These are phyloP conservation scores for Cuculus canorus DNA, from an alignment of 2,797 vertebrate species.

Conservation along the genomic window DNA sequence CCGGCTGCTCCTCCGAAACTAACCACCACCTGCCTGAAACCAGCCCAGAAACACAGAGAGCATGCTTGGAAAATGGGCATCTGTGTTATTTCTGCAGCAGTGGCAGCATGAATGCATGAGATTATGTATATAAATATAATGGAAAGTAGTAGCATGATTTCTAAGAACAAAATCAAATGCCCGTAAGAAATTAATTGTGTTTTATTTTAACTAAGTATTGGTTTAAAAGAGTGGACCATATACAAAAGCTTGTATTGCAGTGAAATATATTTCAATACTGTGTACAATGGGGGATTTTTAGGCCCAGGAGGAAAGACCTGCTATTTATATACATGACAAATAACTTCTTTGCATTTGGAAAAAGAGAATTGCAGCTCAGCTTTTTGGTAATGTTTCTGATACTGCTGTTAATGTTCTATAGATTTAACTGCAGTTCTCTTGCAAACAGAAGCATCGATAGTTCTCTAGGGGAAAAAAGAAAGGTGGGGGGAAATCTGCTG, in stretches of 20 bases:
- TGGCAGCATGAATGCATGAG: neutral
- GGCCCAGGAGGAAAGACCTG: neutral
- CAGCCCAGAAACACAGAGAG: neutral
- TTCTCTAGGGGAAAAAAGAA: neutral
- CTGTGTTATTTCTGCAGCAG: neutral
- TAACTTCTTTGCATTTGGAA: constrained; percentile 2
- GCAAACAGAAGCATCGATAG: neutral
- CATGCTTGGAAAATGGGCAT: neutral
- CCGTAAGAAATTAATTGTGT: neutral
- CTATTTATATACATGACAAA: neutral
- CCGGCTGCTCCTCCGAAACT: constrained; percentile 10
- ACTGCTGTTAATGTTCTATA: neutral
- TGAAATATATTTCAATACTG: neutral
- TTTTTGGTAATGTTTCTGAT: neutral
- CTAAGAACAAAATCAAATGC: neutral
- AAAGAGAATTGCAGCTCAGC: neutral
- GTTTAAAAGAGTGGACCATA: neutral
- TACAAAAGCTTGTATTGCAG: neutral
- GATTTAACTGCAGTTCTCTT: neutral
- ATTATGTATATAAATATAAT: neutral
- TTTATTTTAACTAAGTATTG: neutral
- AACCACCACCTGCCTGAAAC: neutral
- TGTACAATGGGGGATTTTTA: neutral
- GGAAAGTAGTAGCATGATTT: neutral
- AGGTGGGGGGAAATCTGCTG: neutral